Conservation (phyloP, 2,888 invertebrate genomes). For the Opisthograptis luteolata region DNA sequence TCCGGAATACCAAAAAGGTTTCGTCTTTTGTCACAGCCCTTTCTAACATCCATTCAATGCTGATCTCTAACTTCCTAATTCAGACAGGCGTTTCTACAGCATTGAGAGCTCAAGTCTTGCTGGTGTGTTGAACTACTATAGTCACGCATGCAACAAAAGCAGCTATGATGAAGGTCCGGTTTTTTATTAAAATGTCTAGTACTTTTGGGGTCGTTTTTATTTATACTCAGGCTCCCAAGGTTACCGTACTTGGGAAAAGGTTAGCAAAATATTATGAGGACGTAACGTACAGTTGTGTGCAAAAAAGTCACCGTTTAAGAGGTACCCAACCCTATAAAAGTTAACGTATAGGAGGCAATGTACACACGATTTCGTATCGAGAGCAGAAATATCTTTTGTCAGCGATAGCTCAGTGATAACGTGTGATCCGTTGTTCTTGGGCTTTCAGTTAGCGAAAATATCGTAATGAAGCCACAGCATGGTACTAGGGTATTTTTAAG, state of each 20-base stretch:
- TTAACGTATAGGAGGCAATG: no score
- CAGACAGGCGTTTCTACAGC: not conserved
- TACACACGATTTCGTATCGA: no score
- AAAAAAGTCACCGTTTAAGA: not conserved
- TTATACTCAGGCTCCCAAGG: conserved; percentile 51
- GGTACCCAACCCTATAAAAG: no score
- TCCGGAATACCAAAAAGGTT: conserved; percentile 48
- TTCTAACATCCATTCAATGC: conserved; percentile 36
- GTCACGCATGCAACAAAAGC: conserved; percentile 69
- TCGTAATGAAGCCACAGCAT: no score
- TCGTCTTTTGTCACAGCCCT: conserved; percentile 49
- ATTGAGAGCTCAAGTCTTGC: conserved; percentile 13
- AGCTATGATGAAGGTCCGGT: conserved; percentile 65
- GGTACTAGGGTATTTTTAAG: no score
- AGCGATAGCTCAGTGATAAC: no score
- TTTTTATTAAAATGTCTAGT: conserved; percentile 67
- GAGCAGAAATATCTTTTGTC: no score
- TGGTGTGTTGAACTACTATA: conserved; percentile 51
- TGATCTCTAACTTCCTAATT: conserved; percentile 28
- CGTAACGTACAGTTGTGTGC: not conserved
- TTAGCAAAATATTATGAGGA: conserved; percentile 10
- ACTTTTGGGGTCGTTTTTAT: conserved; percentile 57
- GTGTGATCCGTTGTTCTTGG: no score
- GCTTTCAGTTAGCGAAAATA: no score
- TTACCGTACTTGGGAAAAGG: conserved; percentile 28